Evolutionary conservation across 2,797 vertebrate species (phyloP).

Genomic region (Periophthalmus magnuspinnatus): DNA sequence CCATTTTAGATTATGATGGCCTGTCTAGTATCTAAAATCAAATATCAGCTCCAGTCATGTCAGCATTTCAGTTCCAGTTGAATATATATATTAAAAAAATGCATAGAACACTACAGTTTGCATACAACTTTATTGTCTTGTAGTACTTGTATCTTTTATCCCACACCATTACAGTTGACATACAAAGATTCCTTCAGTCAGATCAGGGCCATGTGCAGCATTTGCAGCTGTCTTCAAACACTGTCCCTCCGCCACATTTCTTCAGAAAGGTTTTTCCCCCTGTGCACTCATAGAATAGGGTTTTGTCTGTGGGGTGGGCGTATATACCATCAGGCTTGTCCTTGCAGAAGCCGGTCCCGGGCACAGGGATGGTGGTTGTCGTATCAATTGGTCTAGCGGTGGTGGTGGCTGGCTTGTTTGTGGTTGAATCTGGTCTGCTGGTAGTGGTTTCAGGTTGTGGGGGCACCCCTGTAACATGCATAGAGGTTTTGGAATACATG

Average conservation of each 20-base stretch:
- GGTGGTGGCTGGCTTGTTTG: conserved; percentile 29
- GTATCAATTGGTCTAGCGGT: conserved; percentile 13
- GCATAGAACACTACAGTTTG: background rate
- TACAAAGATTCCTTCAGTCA: background rate
- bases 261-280: conserved; percentile 38
- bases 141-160: background rate
- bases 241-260: conserved; percentile 43
- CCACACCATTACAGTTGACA: background rate
- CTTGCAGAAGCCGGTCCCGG: conserved; percentile 51
- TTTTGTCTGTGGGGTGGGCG: conserved; percentile 28
- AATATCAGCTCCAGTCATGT: background rate
- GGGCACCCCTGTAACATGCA: conserved; percentile 27
- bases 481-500: background rate
- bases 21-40: background rate
- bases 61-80: background rate
- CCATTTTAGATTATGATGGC: no score
- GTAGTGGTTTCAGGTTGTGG: conserved; percentile 32
- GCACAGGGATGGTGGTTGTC: conserved; percentile 35
- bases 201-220: conserved; percentile 61
- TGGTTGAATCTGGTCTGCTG: conserved; percentile 20
- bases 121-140: background rate
- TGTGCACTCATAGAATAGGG: conserved; percentile 56
- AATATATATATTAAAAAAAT: background rate
- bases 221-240: conserved; percentile 59
- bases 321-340: conserved; percentile 63